Evolutionary conservation across 2,113 vertebrate species (phyloP).

Genomic region (Phasianus colchicus): DNA sequence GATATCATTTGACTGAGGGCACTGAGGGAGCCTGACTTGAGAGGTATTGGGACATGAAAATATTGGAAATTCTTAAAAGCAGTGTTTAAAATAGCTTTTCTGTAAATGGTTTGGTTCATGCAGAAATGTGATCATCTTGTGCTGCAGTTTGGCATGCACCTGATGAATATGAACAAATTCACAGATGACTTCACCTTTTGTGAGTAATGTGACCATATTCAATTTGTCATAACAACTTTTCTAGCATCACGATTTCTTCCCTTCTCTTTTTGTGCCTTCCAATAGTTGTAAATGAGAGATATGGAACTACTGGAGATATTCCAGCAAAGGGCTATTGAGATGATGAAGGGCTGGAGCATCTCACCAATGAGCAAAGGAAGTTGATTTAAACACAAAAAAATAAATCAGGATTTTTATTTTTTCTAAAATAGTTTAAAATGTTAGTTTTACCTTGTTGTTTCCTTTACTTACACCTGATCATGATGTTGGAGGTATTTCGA

Average conservation of each 20-base stretch:
- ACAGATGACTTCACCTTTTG: constrained; percentile 47
- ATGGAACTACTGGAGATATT: neutral
- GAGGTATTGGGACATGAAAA: constrained; percentile 62
- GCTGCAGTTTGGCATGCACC: constrained; percentile 46
- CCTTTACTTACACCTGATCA: neutral
- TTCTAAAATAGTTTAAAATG: neutral
- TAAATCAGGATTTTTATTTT: neutral
- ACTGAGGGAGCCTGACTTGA: constrained; percentile 67
- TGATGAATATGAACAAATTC: constrained; percentile 60
- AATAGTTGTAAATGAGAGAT: neutral
- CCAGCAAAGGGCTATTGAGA: neutral
- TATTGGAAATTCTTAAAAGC: constrained; percentile 71
- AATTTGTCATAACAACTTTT: neutral
- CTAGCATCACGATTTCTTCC: neutral
- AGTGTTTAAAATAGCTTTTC: constrained; percentile 73
- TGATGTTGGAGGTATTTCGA: neutral
- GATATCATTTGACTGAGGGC: constrained; percentile 65
- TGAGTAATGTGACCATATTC: neutral
- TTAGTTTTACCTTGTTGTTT: neutral
- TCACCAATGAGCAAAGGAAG: neutral
- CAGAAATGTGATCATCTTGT: constrained; percentile 54
- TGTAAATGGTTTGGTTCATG: constrained; percentile 66
- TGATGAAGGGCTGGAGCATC: neutral
- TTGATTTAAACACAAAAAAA: neutral
- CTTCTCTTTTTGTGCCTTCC: neutral